Percentiles rank a stretch among this genome's conserved stretches.
Evolutionary conservation across 2,888 invertebrate genomes (phyloP).

Genomic region (Nymphalis c-album): DNA sequence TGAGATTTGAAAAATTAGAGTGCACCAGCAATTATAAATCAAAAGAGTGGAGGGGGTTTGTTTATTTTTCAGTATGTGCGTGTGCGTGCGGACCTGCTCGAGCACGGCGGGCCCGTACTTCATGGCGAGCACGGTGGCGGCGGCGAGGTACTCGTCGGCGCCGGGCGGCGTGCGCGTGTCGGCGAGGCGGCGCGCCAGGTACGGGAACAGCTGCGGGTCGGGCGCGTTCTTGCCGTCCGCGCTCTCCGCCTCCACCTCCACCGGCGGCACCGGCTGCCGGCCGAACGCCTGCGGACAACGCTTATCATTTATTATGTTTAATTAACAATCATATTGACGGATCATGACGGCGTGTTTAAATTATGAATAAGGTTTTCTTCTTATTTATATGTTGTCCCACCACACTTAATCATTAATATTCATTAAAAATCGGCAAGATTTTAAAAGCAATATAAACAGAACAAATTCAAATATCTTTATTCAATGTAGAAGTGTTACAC

Average conservation of each 20-base stretch:
- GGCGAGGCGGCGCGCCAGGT: conserved; percentile 86
- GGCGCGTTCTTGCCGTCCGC: conserved; percentile 55
- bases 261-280: conserved; percentile 90
- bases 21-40: no score
- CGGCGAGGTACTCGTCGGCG: conserved; percentile 90
- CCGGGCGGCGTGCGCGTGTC: conserved; percentile 61
- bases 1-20: no score
- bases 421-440: no score
- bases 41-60: no score
- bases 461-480: no score
- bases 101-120: conserved; percentile 90
- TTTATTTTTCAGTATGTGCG: no score
- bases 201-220: conserved; percentile 91
- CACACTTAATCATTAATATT: no score
- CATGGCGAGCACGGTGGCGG: conserved; percentile 92
- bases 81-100: conserved; percentile 57
- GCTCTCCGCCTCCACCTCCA: conserved; percentile 56
- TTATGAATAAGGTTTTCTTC: no score
- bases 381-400: no score
- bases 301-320: conserved; percentile 19
- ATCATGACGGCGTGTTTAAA: no score
- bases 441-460: no score
- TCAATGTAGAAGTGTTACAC: no score
- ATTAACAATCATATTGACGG: background rate
- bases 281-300: conserved; percentile 86